These are phyloP conservation scores for Mixornis gularis DNA, from an alignment of 2,113 vertebrate genomes.

Conservation along the genomic window DNA sequence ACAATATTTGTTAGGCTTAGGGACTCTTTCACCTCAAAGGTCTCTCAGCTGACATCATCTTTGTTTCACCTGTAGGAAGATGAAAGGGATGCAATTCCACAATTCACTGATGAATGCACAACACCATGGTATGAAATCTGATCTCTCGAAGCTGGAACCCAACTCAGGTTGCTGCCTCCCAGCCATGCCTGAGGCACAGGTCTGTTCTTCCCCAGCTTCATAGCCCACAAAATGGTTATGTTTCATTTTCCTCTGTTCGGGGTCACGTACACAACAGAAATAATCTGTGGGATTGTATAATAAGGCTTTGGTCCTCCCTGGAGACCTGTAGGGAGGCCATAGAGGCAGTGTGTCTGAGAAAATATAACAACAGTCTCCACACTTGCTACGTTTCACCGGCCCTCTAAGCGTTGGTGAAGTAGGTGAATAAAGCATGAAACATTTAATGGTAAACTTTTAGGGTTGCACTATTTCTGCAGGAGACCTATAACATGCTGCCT, in stretches of 20 bases:
- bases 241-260: not conserved
- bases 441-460: not conserved
- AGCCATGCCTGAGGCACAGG: not conserved
- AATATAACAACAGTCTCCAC: not conserved
- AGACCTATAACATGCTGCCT: not conserved
- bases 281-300: not conserved
- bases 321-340: not conserved
- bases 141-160: not conserved
- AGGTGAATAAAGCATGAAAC: not conserved
- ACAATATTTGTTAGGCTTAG: not conserved
- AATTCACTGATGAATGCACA: not conserved
- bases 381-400: not conserved
- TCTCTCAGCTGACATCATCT: not conserved
- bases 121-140: not conserved
- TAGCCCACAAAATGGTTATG: not conserved
- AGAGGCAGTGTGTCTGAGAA: not conserved
- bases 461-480: not conserved
- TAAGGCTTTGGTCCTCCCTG: not conserved
- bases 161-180: not conserved
- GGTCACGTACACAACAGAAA: not conserved
- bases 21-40: not conserved
- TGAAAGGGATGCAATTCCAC: not conserved
- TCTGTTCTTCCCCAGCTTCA: not conserved
- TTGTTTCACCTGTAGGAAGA: not conserved
- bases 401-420: not conserved